phyloP scores from a whole-genome alignment of 1,140 invertebrate genomes.

The Popillia japonica region DNA sequence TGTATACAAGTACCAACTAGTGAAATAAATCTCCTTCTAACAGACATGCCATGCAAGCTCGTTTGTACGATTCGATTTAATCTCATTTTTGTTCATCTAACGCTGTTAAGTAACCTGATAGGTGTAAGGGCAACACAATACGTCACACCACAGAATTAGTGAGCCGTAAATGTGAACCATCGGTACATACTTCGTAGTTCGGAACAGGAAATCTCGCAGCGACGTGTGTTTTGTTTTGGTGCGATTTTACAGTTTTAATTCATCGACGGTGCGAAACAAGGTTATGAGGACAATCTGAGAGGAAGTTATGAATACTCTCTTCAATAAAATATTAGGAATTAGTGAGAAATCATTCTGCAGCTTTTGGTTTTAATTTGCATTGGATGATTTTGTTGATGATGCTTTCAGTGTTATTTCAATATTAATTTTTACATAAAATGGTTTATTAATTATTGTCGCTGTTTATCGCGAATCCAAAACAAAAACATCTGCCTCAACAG shows the following conservation, averaged over 20 bases:
- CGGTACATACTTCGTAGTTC: slow-evolving; percentile 43
- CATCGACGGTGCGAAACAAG: not conserved
- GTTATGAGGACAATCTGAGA: slow-evolving; percentile 1
- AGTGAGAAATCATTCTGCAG: too few species aligned
- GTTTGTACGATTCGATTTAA: not conserved
- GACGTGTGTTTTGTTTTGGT: not conserved
- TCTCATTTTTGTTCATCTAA: not conserved
- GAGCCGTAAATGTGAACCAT: slow-evolving; percentile 46
- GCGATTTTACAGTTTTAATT: slow-evolving; percentile 30
- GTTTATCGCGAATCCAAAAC: too few species aligned
- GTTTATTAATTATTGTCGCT: too few species aligned
- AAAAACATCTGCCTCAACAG: too few species aligned
- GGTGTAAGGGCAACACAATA: slow-evolving; percentile 45
- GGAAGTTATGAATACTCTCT: not conserved
- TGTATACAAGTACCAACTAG: not conserved
- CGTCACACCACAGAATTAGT: slow-evolving; percentile 49
- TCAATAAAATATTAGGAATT: too few species aligned
- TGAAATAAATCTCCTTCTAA: not conserved
- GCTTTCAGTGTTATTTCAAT: too few species aligned
- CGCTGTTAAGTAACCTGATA: slow-evolving; percentile 43
- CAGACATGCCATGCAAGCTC: not conserved
- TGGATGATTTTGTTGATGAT: too few species aligned
- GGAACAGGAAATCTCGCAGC: slow-evolving; percentile 32
- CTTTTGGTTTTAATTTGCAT: too few species aligned
- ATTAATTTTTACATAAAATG: too few species aligned